Percentiles rank a stretch among this genome's conserved stretches.
Conservation (phyloP, 2,888 invertebrate genomes). For the Sesia bembeciformis region DNA sequence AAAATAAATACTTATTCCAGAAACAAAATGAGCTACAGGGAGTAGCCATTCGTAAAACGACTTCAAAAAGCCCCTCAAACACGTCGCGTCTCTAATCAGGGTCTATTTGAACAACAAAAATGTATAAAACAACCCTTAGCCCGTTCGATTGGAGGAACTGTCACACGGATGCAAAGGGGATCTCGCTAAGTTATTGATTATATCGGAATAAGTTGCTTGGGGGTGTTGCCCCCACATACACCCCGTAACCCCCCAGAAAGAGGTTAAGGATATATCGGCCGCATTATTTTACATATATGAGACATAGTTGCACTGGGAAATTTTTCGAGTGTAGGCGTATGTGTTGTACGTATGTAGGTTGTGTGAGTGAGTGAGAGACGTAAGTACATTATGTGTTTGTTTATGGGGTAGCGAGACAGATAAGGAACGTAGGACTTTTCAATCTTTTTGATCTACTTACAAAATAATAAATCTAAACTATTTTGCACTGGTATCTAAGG, state of each 20-base stretch:
- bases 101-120: slow-evolving; percentile 65
- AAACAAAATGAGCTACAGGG: slow-evolving; percentile 37
- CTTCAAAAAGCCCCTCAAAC: slow-evolving; percentile 51
- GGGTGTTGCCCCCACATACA: slow-evolving; percentile 38
- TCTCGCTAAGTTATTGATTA: slow-evolving; percentile 75
- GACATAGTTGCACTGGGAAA: slow-evolving; percentile 66
- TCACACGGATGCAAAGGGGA: slow-evolving; percentile 74
- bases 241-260: slow-evolving; percentile 31
- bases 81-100: slow-evolving; percentile 61
- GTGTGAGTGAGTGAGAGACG: not conserved
- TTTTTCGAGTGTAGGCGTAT: slow-evolving; percentile 33
- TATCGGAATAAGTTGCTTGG: slow-evolving; percentile 72
- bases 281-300: slow-evolving; percentile 74
- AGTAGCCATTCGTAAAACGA: slow-evolving; percentile 50
- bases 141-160: slow-evolving; percentile 64
- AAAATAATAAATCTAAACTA: too few species aligned
- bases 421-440: too few species aligned
- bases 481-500: too few species aligned
- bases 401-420: too few species aligned
- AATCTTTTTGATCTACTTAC: too few species aligned
- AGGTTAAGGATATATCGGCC: slow-evolving; percentile 64
- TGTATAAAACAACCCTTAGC: slow-evolving; percentile 55
- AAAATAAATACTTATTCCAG: slow-evolving; percentile 46
- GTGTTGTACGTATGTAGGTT: slow-evolving; percentile 2
- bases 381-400: too few species aligned